A percentile compares a stretch with the other conserved stretches of the same genome.
phyloP scores from a whole-genome alignment of 1,140 invertebrate genomes.

The Zaprionus ghesquierei region DNA sequence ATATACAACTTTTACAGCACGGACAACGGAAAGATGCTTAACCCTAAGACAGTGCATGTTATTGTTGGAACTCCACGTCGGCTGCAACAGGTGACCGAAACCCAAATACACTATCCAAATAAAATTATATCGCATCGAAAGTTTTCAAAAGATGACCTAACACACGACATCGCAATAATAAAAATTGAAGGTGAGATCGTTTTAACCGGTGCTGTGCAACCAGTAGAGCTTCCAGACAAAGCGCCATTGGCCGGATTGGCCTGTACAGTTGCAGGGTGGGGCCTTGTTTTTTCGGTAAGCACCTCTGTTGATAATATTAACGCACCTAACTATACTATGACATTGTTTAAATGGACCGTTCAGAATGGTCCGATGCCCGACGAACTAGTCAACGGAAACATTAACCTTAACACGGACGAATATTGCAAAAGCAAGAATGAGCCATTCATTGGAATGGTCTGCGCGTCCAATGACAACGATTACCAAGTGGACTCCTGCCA shows the following conservation, averaged over 20 bases:
- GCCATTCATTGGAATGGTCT: conserved; percentile 47
- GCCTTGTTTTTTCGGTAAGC: conserved; percentile 55
- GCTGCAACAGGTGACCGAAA: neutral
- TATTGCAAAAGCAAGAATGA: neutral
- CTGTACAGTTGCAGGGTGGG: conserved; percentile 67
- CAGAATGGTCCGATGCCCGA: conserved; percentile 41
- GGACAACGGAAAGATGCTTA: neutral
- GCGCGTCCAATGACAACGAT: conserved; percentile 44
- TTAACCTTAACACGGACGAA: neutral
- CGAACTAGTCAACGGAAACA: conserved; percentile 39
- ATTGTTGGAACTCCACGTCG: conserved; percentile 56
- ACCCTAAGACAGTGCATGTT: neutral
- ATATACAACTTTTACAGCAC: neutral
- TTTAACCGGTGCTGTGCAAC: neutral
- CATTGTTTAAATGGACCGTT: neutral
- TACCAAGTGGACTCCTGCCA: conserved; percentile 60
- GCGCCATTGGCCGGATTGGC: neutral
- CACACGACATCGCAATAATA: conserved; percentile 50
- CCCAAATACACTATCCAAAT: conserved; percentile 14
- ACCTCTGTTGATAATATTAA: neutral
- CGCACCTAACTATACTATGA: too few relatives aligned
- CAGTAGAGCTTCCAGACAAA: neutral
- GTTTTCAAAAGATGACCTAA: neutral
- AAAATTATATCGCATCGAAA: conserved; percentile 37
- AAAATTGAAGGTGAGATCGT: conserved; percentile 11